phyloP scores from a whole-genome alignment of 2,797 vertebrate genomes.

The Tolypeutes matacus region DNA sequence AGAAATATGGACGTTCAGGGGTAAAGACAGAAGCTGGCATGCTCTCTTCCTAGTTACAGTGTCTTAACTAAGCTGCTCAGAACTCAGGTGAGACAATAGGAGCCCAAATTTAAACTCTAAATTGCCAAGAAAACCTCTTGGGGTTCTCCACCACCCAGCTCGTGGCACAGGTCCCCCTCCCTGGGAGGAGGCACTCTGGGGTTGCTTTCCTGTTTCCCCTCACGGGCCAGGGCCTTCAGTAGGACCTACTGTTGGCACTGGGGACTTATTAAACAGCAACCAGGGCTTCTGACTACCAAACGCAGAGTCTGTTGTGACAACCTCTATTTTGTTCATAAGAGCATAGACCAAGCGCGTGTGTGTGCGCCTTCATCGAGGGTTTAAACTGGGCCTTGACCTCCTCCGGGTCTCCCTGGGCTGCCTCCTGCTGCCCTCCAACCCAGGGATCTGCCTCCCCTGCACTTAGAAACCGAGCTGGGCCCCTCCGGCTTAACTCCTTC shows the following conservation, averaged over 20 bases:
- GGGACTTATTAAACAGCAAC: slow-evolving; percentile 66
- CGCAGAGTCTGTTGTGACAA: slow-evolving; percentile 47
- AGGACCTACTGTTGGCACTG: neutral
- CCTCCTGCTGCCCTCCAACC: neutral
- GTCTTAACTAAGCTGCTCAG: neutral
- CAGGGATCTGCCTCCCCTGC: neutral
- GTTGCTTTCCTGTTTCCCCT: neutral
- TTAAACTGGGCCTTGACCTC: neutral
- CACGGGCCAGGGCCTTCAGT: neutral
- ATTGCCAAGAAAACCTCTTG: neutral
- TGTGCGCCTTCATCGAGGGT: neutral
- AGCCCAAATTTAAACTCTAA: neutral
- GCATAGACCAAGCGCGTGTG: neutral
- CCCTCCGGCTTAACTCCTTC: slow-evolving; percentile 53
- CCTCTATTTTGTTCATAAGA: slow-evolving; percentile 16
- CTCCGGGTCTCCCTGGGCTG: neutral
- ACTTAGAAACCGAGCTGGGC: neutral
- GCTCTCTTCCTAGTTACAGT: too few relatives aligned
- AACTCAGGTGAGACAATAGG: neutral
- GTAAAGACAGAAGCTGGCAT: neutral
- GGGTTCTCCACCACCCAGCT: neutral
- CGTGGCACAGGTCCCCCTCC: neutral
- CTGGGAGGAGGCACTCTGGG: neutral
- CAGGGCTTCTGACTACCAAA: slow-evolving; percentile 31
- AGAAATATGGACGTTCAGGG: neutral